Conservation (phyloP, 2,113 vertebrate genomes). For the Collichthys lucidus region DNA sequence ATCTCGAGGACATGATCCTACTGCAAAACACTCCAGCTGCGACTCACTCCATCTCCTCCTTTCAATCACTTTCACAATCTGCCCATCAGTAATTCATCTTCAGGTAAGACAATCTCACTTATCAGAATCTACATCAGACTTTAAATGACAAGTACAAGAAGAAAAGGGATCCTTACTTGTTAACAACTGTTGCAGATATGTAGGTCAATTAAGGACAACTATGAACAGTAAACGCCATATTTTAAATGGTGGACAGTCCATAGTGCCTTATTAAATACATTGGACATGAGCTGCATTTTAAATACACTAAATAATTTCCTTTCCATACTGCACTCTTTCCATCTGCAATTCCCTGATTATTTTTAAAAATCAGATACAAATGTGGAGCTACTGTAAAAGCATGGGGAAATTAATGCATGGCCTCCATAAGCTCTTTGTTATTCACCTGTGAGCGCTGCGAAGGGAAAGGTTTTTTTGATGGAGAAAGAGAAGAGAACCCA, state of each 20-base stretch:
- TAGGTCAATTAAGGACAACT: slow-evolving; percentile 21
- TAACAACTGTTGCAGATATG: neutral
- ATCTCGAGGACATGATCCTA: slow-evolving; percentile 25
- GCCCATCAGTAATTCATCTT: slow-evolving; percentile 51
- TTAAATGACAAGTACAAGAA: slow-evolving; percentile 34
- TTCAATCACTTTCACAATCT: slow-evolving; percentile 57
- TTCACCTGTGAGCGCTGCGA: slow-evolving; percentile 40
- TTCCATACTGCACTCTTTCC: neutral
- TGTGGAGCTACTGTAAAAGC: slow-evolving; percentile 18
- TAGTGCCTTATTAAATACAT: neutral
- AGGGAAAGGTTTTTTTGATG: slow-evolving; percentile 34
- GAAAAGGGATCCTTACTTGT: neutral
- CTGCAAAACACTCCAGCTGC: slow-evolving; percentile 27
- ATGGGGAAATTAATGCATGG: slow-evolving; percentile 3
- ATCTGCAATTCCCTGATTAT: slow-evolving; percentile 17
- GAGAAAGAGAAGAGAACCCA: slow-evolving; percentile 25
- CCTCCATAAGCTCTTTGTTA: slow-evolving; percentile 41
- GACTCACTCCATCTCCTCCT: slow-evolving; percentile 49
- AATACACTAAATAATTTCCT: neutral
- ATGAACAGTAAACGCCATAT: neutral
- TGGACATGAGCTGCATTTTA: neutral
- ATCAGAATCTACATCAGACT: slow-evolving; percentile 35
- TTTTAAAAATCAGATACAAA: slow-evolving; percentile 53
- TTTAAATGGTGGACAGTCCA: neutral
- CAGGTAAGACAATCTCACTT: slow-evolving; percentile 1